Conservation (phyloP, 2,113 vertebrate genomes). For the Rana temporaria region DNA sequence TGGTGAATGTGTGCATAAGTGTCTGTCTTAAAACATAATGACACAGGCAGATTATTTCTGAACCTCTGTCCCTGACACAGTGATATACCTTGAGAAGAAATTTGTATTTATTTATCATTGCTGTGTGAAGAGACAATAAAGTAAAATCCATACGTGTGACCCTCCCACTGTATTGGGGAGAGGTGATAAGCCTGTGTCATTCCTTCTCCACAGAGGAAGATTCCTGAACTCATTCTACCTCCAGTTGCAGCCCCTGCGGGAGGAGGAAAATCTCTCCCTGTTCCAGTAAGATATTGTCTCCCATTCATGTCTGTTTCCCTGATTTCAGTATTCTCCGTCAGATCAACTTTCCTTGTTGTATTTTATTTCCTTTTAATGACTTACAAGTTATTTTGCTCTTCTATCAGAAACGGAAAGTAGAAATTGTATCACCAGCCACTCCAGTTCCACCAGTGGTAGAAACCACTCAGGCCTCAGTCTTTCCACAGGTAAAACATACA, state of each 20-base stretch:
- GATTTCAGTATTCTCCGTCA: background rate
- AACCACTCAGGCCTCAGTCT: constrained; percentile 81
- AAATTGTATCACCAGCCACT: constrained; percentile 80
- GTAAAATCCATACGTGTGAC: background rate
- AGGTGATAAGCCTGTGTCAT: constrained; percentile 32
- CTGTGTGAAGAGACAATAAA: no score
- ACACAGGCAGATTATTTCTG: constrained; percentile 2
- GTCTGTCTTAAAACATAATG: background rate
- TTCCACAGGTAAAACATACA: constrained; percentile 69
- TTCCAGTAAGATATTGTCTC: constrained; percentile 86
- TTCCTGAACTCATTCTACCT: constrained; percentile 86
- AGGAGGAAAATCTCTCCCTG: constrained; percentile 95
- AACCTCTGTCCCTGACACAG: background rate
- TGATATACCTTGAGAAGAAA: background rate
- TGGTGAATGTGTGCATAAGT: background rate
- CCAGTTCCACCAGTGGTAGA: constrained; percentile 81
- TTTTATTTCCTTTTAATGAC: background rate
- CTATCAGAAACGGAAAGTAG: constrained; percentile 88
- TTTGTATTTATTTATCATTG: no score
- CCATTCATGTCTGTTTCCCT: constrained; percentile 61
- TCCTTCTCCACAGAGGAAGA: constrained; percentile 84
- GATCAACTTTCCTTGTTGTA: background rate
- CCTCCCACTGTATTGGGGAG: background rate
- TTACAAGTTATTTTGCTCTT: constrained; percentile 66
- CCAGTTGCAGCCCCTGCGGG: constrained; percentile 84